Percentiles rank a stretch among this genome's conserved stretches.
phyloP scores from a whole-genome alignment of 2,797 vertebrate genomes.

The Sphenodon punctatus region DNA sequence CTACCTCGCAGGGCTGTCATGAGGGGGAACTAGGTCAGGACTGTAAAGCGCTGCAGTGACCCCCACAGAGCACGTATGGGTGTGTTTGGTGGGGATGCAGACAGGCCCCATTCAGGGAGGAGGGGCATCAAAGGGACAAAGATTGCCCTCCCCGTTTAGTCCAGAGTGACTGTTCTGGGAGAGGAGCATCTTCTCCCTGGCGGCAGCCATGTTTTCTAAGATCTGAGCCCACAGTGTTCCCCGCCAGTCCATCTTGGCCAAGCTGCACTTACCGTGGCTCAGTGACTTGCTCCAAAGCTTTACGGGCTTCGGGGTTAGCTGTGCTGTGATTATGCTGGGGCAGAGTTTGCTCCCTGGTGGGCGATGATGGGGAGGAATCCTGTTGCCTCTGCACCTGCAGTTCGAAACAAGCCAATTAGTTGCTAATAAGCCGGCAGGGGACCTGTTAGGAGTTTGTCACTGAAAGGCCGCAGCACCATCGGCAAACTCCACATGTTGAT shows the following conservation, averaged over 20 bases:
- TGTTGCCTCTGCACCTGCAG: background rate
- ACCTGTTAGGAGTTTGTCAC: background rate
- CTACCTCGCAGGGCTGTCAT: too few species aligned
- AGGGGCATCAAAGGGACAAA: too few species aligned
- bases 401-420: background rate
- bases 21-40: too few species aligned
- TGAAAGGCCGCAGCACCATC: background rate
- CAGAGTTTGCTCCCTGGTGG: too few species aligned
- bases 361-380: background rate
- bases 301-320: background rate
- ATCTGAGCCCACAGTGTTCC: background rate
- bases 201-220: background rate
- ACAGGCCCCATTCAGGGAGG: too few species aligned
- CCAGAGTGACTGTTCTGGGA: too few species aligned
- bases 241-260: background rate
- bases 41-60: too few species aligned
- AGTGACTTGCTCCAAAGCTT: background rate
- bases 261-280: background rate
- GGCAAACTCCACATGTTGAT: background rate
- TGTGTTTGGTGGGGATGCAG: too few species aligned
- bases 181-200: too few species aligned
- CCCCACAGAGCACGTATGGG: too few species aligned
- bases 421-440: background rate
- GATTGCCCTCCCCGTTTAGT: too few species aligned
- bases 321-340: background rate